Evolutionary conservation across 1,140 invertebrate species (phyloP), one percentile per base, ranked within the genome.

Genomic region (Bombus superbus): DNA sequence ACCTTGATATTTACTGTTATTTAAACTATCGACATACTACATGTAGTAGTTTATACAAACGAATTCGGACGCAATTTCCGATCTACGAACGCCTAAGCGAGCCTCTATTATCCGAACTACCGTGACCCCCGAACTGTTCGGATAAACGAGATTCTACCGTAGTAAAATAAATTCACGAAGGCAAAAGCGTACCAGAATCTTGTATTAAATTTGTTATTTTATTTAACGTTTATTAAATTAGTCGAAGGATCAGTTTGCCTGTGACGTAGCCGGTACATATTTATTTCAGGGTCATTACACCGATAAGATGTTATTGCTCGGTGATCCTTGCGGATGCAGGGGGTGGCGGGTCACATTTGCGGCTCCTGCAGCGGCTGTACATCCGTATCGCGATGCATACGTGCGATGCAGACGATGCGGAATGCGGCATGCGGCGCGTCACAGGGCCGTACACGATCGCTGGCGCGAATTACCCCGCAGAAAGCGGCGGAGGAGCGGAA

Each of bases 401-500:
- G 69, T n/a, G 69, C 40, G 69, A 72, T 72, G 40, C 88, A 90
- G 86, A 83, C 88, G 88, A 91, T 91, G 90, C 89, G 85, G 90
- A 87, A 91, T 91, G 90, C 90, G 90, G 90, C 86, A 91, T 89
- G 86, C 81, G 86, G 86, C 86, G 86, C 84, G 83, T 89, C 90
- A 85, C 85, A 84, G 76, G 77, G 79, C 83, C 88, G 88, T 89
- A 85, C n/a, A 68, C 73, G 79, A 64, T 83, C 86, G 82, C 53
- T 85, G 85, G 86, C 85, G 86, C 64, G 77, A 87, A 89, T 81
- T 82, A 69, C 71, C 77, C 32, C 77, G 35, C 59, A 38, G 75
- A 44, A 73, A 77, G 42, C 47, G 35, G 38, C 28, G 57, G 25
- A 53, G 18, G 38, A 75, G 62, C 69, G 44, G 15, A 25, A 72